These are phyloP conservation scores for Bombus superbus DNA, from an alignment of 1,140 invertebrate genomes.

Conservation along the genomic window DNA sequence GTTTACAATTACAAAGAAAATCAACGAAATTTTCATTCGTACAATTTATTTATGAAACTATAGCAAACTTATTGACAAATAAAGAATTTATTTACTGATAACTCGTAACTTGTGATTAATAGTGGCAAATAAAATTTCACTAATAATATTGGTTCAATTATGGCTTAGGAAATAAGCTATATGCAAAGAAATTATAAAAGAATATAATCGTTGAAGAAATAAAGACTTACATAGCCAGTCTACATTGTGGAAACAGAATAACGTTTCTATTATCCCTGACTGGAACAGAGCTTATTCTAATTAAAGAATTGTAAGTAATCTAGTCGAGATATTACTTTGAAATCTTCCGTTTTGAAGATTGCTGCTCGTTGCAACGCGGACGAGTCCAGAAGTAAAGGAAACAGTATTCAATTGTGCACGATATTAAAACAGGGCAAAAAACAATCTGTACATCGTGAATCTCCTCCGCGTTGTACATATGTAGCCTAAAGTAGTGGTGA, in stretches of 20 bases:
- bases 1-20: too few species aligned
- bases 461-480: constrained; percentile 55
- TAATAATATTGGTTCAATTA: background rate
- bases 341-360: constrained; percentile 36
- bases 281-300: constrained; percentile 53
- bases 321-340: constrained; percentile 15
- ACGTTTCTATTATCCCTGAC: background rate
- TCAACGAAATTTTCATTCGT: too few species aligned
- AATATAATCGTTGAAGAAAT: too few species aligned
- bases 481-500: constrained; percentile 30
- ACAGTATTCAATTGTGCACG: background rate
- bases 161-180: background rate
- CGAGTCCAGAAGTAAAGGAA: constrained; percentile 21
- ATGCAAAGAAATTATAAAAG: background rate
- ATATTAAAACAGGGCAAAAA: background rate
- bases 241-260: background rate
- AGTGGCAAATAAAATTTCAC: background rate
- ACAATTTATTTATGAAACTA: too few species aligned
- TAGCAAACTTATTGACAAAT: too few species aligned
- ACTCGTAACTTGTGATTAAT: too few species aligned
- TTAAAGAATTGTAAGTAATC: background rate
- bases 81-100: too few species aligned
- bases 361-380: constrained; percentile 55
- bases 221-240: background rate
- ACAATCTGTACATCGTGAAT: background rate